A percentile compares a stretch with the other conserved stretches of the same genome.
phyloP scores from a whole-genome alignment of 2,113 vertebrate genomes.

The western clawed frog (Xenopus tropicalis) region DNA sequence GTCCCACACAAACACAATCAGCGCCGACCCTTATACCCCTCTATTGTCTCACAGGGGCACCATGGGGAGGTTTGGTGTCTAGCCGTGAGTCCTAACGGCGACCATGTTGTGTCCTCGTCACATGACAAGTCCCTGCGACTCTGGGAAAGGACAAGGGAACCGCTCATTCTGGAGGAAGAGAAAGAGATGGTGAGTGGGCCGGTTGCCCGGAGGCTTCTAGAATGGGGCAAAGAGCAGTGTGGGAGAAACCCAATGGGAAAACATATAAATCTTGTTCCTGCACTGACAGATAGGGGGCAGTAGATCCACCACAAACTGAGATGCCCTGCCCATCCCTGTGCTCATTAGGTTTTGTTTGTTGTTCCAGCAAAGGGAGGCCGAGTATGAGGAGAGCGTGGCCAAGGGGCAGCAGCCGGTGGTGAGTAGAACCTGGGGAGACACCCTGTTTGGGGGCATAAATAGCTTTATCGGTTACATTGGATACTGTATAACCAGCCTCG shows the following conservation, averaged over 20 bases:
- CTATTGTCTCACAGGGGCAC: constrained; percentile 73
- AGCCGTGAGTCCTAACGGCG: constrained; percentile 87
- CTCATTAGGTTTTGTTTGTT: neutral
- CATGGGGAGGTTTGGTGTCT: constrained; percentile 92
- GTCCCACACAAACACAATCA: neutral
- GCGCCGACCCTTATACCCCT: neutral
- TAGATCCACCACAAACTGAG: too few species aligned
- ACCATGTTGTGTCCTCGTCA: constrained; percentile 86
- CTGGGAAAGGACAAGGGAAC: constrained; percentile 92
- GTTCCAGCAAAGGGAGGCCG: constrained; percentile 83
- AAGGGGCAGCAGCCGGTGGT: constrained; percentile 88
- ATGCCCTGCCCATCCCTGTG: neutral
- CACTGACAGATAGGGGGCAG: too few species aligned
- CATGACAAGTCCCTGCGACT: constrained; percentile 95
- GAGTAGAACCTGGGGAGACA: constrained; percentile 49
- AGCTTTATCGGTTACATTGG: neutral
- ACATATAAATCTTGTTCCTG: too few species aligned
- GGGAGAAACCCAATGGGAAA: too few species aligned
- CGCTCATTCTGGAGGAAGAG: constrained; percentile 91
- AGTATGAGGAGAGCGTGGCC: constrained; percentile 87
- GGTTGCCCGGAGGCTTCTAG: too few species aligned
- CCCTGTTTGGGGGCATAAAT: neutral
- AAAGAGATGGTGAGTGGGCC: constrained; percentile 78
- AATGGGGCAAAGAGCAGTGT: too few species aligned
- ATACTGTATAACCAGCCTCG: neutral